Evolutionary conservation across 53 echinoderm and acorn worm genomes (phyloP).

Genomic region (Holothuria leucospilota): DNA sequence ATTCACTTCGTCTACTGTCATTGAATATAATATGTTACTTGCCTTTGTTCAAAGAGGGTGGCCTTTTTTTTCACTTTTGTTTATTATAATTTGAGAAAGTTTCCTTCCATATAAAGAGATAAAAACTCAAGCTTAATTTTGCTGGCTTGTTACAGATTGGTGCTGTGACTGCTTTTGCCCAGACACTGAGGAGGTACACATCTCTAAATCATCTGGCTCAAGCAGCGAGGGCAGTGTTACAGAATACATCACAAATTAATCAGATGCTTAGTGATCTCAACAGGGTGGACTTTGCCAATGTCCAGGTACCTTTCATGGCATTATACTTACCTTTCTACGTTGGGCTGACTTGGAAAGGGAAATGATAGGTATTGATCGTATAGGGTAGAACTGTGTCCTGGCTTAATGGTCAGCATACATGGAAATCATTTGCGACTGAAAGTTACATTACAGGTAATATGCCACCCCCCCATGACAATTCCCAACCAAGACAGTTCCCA

Average conservation of each 20-base stretch:
- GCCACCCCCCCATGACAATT: too few relatives aligned
- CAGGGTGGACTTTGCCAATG: slow-evolving; percentile 99
- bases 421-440: too few relatives aligned
- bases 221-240: slow-evolving; percentile 97
- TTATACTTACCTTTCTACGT: too few relatives aligned
- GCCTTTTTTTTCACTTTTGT: neutral
- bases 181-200: slow-evolving; percentile 94
- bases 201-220: slow-evolving; percentile 98
- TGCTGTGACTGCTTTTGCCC: slow-evolving; percentile 98
- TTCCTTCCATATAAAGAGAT: neutral
- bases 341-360: too few relatives aligned
- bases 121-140: neutral
- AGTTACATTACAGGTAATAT: too few relatives aligned
- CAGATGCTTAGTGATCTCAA: slow-evolving; percentile 99
- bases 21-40: too few relatives aligned
- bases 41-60: too few relatives aligned
- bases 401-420: too few relatives aligned
- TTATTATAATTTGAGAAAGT: neutral
- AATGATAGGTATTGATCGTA: too few relatives aligned
- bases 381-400: too few relatives aligned
- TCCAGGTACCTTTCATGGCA: slow-evolving; percentile 70
- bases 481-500: too few relatives aligned
- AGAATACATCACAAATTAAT: slow-evolving; percentile 98
- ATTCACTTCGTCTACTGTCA: too few relatives aligned
- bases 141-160: slow-evolving; percentile 67